Evolutionary conservation across 2,888 invertebrate species (phyloP).

Genomic region (Anodontia alba): DNA sequence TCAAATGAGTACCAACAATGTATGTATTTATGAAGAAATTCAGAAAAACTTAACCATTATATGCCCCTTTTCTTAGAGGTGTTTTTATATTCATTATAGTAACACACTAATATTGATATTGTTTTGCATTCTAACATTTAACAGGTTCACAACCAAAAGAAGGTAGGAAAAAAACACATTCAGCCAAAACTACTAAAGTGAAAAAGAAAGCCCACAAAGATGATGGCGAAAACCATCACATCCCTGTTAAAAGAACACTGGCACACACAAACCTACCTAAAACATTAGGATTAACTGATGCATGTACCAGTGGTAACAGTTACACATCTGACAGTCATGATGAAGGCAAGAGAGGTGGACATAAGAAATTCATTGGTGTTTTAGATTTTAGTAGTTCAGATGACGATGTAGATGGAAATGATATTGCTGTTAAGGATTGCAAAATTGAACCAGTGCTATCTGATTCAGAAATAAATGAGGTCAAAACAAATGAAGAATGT

Average conservation of each 20-base stretch:
- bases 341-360: background rate
- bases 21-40: too few species aligned
- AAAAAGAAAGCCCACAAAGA: background rate
- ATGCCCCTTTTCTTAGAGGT: too few species aligned
- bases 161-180: background rate
- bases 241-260: background rate
- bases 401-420: conserved; percentile 19
- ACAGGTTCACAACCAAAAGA: background rate
- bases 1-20: too few species aligned
- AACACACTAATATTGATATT: too few species aligned
- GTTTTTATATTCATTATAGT: too few species aligned
- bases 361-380: background rate
- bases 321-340: background rate
- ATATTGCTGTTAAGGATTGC: too few species aligned
- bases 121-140: too few species aligned
- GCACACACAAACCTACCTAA: conserved; percentile 5
- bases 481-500: background rate
- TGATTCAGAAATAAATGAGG: background rate
- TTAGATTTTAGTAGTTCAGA: conserved; percentile 45
- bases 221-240: background rate
- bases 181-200: background rate
- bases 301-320: background rate
- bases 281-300: background rate
- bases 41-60: too few species aligned
- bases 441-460: too few species aligned